phyloP scores from a whole-genome alignment of 2,888 invertebrate genomes.

The Tiliacea citrago region DNA sequence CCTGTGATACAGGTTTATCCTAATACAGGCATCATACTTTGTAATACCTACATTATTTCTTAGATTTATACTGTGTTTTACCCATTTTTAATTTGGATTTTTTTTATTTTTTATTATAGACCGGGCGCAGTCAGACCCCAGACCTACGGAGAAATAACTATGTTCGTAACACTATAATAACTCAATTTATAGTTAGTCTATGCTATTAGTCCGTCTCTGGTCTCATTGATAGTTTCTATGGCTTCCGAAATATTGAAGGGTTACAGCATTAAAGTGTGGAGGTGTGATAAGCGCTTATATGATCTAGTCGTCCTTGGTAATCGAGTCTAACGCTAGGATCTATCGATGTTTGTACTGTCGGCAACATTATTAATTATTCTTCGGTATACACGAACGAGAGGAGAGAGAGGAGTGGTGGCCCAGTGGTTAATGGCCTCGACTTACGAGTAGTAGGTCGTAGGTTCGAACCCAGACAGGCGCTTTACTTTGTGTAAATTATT shows the following conservation, averaged over 20 bases:
- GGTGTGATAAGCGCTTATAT: neutral
- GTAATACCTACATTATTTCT: no score
- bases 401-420: no score
- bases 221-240: neutral
- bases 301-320: neutral
- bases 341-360: neutral
- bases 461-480: no score
- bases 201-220: neutral
- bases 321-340: neutral
- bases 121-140: neutral
- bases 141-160: neutral
- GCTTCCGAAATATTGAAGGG: neutral
- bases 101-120: no score
- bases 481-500: no score
- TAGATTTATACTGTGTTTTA: no score
- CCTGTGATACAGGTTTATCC: no score
- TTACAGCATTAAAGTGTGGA: neutral
- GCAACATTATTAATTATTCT: neutral
- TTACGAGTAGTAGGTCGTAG: no score
- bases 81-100: no score
- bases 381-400: neutral
- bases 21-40: no score
- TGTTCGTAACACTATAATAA: neutral
- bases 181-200: neutral
- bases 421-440: no score